Base-by-base conservation (phyloP, 2,888 invertebrate species). In the Mactromeris polynyma region DNA sequence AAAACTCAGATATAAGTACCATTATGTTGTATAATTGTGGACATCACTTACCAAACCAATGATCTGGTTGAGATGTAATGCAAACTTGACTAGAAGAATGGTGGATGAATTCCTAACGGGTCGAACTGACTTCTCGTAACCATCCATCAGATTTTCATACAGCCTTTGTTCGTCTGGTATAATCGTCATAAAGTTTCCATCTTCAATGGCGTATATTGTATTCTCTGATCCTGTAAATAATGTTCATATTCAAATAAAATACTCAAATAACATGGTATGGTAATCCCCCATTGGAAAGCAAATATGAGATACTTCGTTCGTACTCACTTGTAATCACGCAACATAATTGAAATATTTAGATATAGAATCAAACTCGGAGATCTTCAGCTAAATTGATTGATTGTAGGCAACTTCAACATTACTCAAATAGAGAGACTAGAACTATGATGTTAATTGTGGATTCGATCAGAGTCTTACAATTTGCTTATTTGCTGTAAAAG, bases 41-140 rank as follows among this genome's bases (percentile, higher is more conserved):
- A n/a, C 33, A 51, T 1, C 14, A 93, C 95, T 96, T 94, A 97
- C 97, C 97, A 97, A 96, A 89, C 97, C 97, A 92, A 97, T 97
- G 80, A 97, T 97, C 94, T 97, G 97, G 51, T 97, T 97, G 38
- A 97, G 96, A 19, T 97, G 97, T 87, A 97, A 97, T n/a, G 97
- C 97, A 81, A 97, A 97, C 87, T 97, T 95, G 81, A 97, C 97
- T n/a, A 96, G 94, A 19, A 97, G 96, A 0, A 97, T 96, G 9
- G 95, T 93, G 9, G 97, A 96, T 0, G 97, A 96, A 92, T 97
- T 97, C 88, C 96, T 92, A 6, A 97, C 97, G 0, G 97, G 97
- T 64, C 97, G 94, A 2, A 97, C 97, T n/a, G 97, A 97, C 87
- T 97, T 96, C 94, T 97, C 97, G 94, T 97, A 97, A 31, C 96